These are phyloP conservation scores for Silurus asotus DNA, from an alignment of 2,113 vertebrate species.

Conservation along the genomic window DNA sequence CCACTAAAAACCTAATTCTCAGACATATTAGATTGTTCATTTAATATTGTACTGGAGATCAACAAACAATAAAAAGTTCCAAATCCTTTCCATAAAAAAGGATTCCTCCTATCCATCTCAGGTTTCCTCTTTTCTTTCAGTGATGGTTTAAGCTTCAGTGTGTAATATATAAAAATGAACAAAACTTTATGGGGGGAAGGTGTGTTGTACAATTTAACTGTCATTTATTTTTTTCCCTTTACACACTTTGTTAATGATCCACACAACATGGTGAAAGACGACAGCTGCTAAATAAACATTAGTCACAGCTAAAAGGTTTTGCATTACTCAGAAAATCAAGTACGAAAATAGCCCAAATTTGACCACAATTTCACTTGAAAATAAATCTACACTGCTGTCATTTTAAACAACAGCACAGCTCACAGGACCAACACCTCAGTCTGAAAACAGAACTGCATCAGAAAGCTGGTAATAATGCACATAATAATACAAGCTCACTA, in stretches of 20 bases:
- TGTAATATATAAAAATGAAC: background rate
- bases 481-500: background rate
- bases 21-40: background rate
- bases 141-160: background rate
- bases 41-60: background rate
- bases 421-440: background rate
- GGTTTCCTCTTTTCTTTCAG: background rate
- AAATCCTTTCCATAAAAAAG: background rate
- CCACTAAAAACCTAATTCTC: background rate
- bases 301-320: background rate
- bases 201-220: background rate
- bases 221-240: background rate
- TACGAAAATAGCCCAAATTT: background rate
- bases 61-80: background rate
- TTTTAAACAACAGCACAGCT: background rate
- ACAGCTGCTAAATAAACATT: background rate
- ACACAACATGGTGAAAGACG: background rate
- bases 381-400: background rate
- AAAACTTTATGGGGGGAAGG: background rate
- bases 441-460: background rate
- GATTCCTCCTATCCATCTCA: background rate
- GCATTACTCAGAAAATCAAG: background rate
- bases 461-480: background rate
- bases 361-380: background rate
- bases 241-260: background rate